Evolutionary conservation across 2,888 invertebrate genomes (phyloP).

Genomic region (Coenonympha arcania): DNA sequence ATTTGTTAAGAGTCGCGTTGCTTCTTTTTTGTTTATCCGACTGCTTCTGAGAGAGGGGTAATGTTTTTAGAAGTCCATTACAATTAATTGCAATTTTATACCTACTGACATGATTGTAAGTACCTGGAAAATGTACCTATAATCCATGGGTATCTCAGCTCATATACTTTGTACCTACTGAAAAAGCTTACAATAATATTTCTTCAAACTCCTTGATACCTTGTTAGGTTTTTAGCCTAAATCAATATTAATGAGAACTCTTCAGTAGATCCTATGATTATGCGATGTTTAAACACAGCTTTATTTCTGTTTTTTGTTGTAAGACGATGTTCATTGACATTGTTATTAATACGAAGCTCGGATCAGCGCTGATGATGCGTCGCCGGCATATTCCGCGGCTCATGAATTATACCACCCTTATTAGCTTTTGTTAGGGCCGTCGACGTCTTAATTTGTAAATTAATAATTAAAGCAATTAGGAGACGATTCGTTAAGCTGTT

Average conservation of each 20-base stretch:
- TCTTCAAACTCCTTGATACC: no score
- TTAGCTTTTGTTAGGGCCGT: slow-evolving; percentile 46
- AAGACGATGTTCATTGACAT: slow-evolving; percentile 44
- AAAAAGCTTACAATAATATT: no score
- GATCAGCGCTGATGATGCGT: slow-evolving; percentile 52
- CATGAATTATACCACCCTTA: slow-evolving; percentile 61
- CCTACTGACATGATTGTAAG: not conserved
- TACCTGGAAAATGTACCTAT: no score
- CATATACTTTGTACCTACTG: no score
- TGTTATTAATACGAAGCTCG: slow-evolving; percentile 61
- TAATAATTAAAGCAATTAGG: slow-evolving; percentile 58
- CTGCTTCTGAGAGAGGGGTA: not conserved
- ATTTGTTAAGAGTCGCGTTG: slow-evolving; percentile 52
- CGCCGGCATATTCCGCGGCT: slow-evolving; percentile 53
- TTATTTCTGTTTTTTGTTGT: no score
- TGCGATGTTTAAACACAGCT: no score
- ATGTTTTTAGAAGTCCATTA: not conserved
- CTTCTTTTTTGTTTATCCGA: slow-evolving; percentile 24
- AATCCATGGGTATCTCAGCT: no score
- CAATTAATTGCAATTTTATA: not conserved
- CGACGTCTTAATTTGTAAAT: slow-evolving; percentile 66
- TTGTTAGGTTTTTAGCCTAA: not conserved
- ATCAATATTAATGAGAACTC: no score
- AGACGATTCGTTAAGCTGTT: slow-evolving; percentile 28
- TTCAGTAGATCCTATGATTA: no score